Percentiles rank a stretch among this genome's conserved stretches.
phyloP scores from a whole-genome alignment of 2,888 invertebrate genomes.

The Apamea epomidion region DNA sequence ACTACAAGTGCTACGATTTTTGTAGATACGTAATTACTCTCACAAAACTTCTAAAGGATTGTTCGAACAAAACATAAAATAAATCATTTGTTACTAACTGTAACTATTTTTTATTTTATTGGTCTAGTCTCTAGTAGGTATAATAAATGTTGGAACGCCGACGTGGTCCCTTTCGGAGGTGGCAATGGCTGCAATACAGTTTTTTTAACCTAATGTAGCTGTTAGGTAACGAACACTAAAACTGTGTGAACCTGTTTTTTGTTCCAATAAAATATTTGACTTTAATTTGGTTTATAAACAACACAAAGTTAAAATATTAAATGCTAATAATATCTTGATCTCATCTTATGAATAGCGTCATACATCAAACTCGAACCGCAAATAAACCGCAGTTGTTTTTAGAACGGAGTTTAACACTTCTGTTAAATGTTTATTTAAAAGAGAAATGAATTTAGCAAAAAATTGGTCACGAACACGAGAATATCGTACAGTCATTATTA shows the following conservation, averaged over 20 bases:
- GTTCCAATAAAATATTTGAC: background rate
- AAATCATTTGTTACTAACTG: background rate
- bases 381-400: slow-evolving; percentile 14
- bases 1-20: background rate
- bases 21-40: background rate
- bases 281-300: slow-evolving; percentile 6
- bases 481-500: background rate
- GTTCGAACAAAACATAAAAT: background rate
- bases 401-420: slow-evolving; percentile 13
- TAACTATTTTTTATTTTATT: background rate
- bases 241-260: background rate
- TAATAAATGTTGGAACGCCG: background rate
- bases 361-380: background rate
- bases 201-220: background rate
- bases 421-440: slow-evolving; percentile 23
- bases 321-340: background rate
- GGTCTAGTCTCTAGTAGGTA: background rate
- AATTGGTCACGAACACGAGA: slow-evolving; percentile 5
- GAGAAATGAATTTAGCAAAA: background rate
- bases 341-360: background rate
- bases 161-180: too few species aligned
- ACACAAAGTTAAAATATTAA: background rate
- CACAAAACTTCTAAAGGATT: background rate
- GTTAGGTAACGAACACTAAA: background rate
- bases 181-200: background rate